Conservation (phyloP, 2,888 invertebrate genomes). For the Drosophila macrospina region DNA sequence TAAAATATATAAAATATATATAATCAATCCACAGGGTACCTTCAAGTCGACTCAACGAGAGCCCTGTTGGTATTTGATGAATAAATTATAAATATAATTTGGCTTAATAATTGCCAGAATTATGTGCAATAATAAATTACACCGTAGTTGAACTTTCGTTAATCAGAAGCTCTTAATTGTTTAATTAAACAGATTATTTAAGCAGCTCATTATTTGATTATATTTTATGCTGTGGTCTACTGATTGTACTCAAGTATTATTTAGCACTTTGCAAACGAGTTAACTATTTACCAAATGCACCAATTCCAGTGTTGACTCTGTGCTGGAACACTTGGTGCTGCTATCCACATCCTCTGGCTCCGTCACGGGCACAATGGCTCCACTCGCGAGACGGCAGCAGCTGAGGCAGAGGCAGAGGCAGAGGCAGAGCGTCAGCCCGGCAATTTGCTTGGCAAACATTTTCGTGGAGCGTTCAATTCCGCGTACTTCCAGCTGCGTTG, state of each 20-base stretch:
- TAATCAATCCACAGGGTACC: no score
- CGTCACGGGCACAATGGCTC: constrained; percentile 29
- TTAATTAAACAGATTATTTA: constrained; percentile 13
- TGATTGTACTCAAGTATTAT: constrained; percentile 13
- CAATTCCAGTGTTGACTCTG: constrained; percentile 67
- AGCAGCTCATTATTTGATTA: no score
- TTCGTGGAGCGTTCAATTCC: constrained; percentile 5
- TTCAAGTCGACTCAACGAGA: no score
- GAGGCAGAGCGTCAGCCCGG: constrained; percentile 16
- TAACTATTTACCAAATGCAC: constrained; percentile 73
- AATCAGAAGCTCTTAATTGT: constrained; percentile 8
- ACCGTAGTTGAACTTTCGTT: background rate
- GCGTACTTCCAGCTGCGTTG: constrained; percentile 39
- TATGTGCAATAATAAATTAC: background rate
- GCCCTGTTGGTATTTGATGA: no score
- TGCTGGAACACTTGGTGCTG: background rate
- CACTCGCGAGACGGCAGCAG: constrained; percentile 11
- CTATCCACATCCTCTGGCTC: constrained; percentile 1
- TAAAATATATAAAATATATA: no score
- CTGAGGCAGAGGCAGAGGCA: constrained; percentile 8
- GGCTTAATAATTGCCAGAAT: no score
- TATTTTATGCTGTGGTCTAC: constrained; percentile 41
- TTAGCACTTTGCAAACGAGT: background rate
- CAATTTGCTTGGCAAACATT: constrained; percentile 27
- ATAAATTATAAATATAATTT: no score